phyloP scores from a whole-genome alignment of 2,797 vertebrate species.

The Varecia variegata region DNA sequence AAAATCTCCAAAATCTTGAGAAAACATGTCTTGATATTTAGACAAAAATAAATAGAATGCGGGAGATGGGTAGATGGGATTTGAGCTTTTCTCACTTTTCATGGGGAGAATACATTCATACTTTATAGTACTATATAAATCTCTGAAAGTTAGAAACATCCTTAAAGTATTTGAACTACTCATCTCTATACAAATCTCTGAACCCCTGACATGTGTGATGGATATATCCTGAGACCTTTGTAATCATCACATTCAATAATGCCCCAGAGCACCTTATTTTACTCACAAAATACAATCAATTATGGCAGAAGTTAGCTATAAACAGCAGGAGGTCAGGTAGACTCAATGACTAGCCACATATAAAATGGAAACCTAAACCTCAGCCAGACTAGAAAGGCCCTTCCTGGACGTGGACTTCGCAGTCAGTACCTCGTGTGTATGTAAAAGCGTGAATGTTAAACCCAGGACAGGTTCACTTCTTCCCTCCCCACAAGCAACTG shows the following conservation, averaged over 20 bases:
- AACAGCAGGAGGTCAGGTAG: neutral
- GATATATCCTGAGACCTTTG: neutral
- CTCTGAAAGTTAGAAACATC: neutral
- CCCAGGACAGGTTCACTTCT: neutral
- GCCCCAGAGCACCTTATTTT: neutral
- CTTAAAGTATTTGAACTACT: neutral
- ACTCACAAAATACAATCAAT: neutral
- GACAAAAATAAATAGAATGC: neutral
- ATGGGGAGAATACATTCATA: neutral
- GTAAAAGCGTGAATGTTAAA: neutral
- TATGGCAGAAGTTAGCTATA: neutral
- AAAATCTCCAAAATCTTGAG: neutral
- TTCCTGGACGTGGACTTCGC: neutral
- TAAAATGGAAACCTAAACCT: neutral
- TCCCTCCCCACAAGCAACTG: neutral
- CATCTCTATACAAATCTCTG: neutral
- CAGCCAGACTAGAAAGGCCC: neutral
- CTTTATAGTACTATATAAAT: neutral
- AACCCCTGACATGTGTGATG: neutral
- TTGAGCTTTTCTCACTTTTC: neutral
- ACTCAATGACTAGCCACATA: neutral
- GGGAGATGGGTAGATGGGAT: neutral
- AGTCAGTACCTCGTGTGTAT: neutral
- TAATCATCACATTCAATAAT: slow-evolving; percentile 3
- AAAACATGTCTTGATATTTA: neutral